Base-by-base conservation (phyloP, 1,140 invertebrate species). In the Nixonia krombeini region DNA sequence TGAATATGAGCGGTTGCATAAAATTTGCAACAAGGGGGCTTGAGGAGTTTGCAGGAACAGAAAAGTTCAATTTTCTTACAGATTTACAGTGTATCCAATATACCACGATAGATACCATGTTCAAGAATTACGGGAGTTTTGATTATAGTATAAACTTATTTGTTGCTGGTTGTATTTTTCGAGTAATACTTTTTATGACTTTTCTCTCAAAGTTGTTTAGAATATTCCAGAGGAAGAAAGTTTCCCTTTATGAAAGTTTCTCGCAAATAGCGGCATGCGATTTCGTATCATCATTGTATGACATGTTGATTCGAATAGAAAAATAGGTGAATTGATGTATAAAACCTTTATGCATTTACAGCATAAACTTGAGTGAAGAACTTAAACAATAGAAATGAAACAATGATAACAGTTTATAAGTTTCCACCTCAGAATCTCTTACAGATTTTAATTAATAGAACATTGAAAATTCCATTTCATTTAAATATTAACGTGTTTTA, bases 111-210 rank as follows among this genome's bases (percentile, higher is more conserved):
- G 41, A 42, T 61, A 13, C 58, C 38, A 17, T 21, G 46, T 40
- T 51, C 46, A 45, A 59, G 56, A 64, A 50, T 69, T 61, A 69
- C 47, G 33, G 23, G 18, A 47, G 50, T 59, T 70, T 58, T 55
- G 55, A 64, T 59, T 56, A 51, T 16, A 40, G 23, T 18, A 35
- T 25, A 21, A 21, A 38, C 26, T 52, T 51, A 47, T 57, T 70
- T 55, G 55, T 70, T 70, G 58, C 41, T 23, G 37, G n/a, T 6
- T 18, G 35, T 46, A 28, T 33, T 15, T 46, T 37, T 31, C 15
- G 23, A 10, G 31, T 7, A 9, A 26, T 26, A 45, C 44, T 23
- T 46, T 46, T 46, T 29, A 46, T 10, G 44, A 4, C 28, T 26
- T 15, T 46, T 49, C 28, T 49, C 23, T 23, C 8, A 7, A 21